Base-by-base conservation (phyloP, 2,888 invertebrate genomes). In the Tigriopus californicus region DNA sequence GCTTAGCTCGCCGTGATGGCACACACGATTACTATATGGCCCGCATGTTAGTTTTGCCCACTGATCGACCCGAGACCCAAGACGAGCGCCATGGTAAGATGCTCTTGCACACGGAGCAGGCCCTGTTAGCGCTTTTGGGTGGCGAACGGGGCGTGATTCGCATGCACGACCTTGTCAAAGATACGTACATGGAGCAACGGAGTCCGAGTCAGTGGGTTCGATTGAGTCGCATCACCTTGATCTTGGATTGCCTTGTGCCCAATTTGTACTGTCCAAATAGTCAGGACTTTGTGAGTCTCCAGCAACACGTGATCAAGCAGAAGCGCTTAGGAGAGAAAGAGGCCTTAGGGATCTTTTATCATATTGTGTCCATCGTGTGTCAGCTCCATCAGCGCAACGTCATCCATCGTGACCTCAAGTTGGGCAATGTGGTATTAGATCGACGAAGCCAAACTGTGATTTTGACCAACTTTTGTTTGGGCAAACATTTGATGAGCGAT, bases 71-170 rank as follows among this genome's bases (percentile, higher is more conserved):
- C 15, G 82, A 83, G 69, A 79, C 79, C 0, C 81, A 82, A 65
- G 83, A 84, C 70, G 83, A 84, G 65, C 74, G 76, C 46, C 83
- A 84, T 70, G 85, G 84, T 1, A 84, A 83, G 71, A 82, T 83
- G 80, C 68, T 85, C 24, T 69, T 85, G 15, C 82, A 84, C 66
- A 83, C 83, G 0, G 85, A 85, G 68, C 82, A 81, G 70, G 81
- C 82, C 6, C 70, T 85, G 11, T 70, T 85, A 42, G 81, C 81
- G 4, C 69, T 83, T 58, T 71, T 85, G 25, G 77, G 79, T 61
- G 77, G 80, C 66, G 79, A 81, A 66, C 77, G 79, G 64, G 83
- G 85, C 20, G 81, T 85, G 12, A 79, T 83, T 61, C 82, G 83
- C 67, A 82, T 82, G 67, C 82, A 83, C 72, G 83, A 82, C 41